These are phyloP conservation scores for Nasua narica DNA, from an alignment of 2,797 vertebrate genomes.

Conservation along the genomic window DNA sequence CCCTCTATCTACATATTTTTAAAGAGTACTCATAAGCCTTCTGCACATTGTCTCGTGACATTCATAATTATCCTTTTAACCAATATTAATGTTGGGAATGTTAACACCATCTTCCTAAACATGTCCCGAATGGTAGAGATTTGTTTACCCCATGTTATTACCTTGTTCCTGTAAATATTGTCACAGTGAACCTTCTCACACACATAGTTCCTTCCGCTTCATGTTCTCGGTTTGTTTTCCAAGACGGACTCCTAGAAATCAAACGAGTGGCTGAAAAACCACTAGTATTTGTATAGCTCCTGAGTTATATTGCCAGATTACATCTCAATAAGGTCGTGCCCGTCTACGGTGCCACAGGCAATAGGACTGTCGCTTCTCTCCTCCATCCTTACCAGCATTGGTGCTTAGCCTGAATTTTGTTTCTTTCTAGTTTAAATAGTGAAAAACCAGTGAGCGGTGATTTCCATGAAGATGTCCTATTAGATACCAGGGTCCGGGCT, in stretches of 20 bases:
- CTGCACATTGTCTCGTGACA: not conserved
- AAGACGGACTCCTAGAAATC: not conserved
- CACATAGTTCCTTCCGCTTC: not conserved
- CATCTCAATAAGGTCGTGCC: not conserved
- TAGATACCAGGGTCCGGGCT: not conserved
- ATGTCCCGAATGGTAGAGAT: not conserved
- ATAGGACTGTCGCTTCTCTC: not conserved
- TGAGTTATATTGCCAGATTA: not conserved
- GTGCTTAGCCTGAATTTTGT: not conserved
- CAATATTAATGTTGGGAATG: not conserved
- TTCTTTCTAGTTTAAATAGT: not conserved
- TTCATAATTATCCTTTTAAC: not conserved
- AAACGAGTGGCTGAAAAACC: not conserved
- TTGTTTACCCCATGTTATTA: not conserved
- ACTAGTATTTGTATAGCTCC: not conserved
- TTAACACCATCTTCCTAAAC: not conserved
- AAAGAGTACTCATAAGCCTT: not conserved
- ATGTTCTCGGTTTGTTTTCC: not conserved
- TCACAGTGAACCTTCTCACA: not conserved
- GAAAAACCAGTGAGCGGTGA: not conserved
- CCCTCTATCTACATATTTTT: not conserved
- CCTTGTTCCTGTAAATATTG: not conserved
- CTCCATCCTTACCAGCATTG: not conserved
- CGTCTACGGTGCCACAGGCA: not conserved
- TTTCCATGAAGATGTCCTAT: not conserved